phyloP scores from a whole-genome alignment of 2,888 invertebrate species.

The Escarpia spicata region DNA sequence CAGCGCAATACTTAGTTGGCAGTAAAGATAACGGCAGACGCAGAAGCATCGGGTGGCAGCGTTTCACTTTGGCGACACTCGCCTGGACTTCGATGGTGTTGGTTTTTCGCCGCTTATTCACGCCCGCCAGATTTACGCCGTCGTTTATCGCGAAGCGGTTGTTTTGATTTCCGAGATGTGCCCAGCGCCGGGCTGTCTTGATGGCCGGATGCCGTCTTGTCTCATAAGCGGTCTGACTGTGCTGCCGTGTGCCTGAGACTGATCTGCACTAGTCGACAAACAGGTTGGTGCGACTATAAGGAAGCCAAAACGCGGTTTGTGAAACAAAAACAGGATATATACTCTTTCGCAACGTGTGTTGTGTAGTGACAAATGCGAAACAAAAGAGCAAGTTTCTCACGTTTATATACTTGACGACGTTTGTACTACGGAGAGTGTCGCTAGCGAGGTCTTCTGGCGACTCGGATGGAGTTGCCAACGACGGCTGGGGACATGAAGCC shows the following conservation, averaged over 20 bases:
- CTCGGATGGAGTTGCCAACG: conserved; percentile 5
- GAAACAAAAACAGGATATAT: neutral
- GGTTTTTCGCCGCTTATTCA: neutral
- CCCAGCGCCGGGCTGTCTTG: neutral
- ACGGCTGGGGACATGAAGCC: neutral
- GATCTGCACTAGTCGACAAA: neutral
- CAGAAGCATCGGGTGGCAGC: neutral
- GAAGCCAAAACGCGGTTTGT: neutral
- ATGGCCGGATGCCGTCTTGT: neutral
- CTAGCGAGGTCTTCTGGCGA: neutral
- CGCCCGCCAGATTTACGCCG: neutral
- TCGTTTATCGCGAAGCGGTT: conserved; percentile 16
- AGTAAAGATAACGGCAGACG: conserved; percentile 13
- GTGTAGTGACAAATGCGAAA: neutral
- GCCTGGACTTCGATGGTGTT: neutral
- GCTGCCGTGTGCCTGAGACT: neutral
- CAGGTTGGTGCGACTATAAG: neutral
- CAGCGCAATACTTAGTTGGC: conserved; percentile 13
- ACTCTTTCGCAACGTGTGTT: neutral
- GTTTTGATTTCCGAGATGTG: conserved; percentile 16
- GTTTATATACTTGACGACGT: neutral
- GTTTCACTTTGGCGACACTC: neutral
- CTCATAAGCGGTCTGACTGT: conserved; percentile 1
- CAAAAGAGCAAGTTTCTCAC: neutral
- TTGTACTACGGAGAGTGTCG: neutral